phyloP scores from a whole-genome alignment of 2,888 invertebrate genomes.

The Colletes collaris region DNA sequence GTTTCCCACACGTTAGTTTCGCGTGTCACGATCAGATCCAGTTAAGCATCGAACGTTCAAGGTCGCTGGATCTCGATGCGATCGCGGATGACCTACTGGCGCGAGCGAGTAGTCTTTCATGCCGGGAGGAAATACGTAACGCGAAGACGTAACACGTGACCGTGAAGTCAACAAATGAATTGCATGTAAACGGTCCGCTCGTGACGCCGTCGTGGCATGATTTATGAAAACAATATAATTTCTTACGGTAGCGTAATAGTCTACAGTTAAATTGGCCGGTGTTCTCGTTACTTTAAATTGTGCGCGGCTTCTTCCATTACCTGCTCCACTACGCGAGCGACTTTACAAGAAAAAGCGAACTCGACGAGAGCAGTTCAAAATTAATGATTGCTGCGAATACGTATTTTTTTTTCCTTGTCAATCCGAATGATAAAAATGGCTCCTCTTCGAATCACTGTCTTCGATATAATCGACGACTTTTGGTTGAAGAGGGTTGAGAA shows the following conservation, averaged over 20 bases:
- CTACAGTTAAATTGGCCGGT: constrained; percentile 1
- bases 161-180: constrained; percentile 68
- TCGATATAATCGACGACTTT: neutral
- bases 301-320: neutral
- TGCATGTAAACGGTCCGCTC: constrained; percentile 57
- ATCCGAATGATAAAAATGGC: neutral
- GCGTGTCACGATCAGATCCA: constrained; percentile 18
- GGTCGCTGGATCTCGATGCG: constrained; percentile 50
- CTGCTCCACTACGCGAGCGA: too few species aligned
- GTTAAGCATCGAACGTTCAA: constrained; percentile 45
- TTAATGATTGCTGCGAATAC: too few species aligned
- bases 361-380: too few species aligned
- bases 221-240: constrained; percentile 54
- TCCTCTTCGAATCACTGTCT: constrained; percentile 2
- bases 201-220: constrained; percentile 37
- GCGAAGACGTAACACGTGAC: constrained; percentile 68
- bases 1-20: constrained; percentile 40
- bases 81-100: constrained; percentile 63
- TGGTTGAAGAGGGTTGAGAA: neutral
- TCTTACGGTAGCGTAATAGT: neutral
- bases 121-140: constrained; percentile 65
- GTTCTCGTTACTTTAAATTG: constrained; percentile 6
- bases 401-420: too few species aligned
- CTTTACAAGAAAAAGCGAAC: too few species aligned
- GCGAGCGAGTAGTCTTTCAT: constrained; percentile 56